Evolutionary conservation across 2,888 invertebrate genomes (phyloP).

Genomic region (Troilus luridus): DNA sequence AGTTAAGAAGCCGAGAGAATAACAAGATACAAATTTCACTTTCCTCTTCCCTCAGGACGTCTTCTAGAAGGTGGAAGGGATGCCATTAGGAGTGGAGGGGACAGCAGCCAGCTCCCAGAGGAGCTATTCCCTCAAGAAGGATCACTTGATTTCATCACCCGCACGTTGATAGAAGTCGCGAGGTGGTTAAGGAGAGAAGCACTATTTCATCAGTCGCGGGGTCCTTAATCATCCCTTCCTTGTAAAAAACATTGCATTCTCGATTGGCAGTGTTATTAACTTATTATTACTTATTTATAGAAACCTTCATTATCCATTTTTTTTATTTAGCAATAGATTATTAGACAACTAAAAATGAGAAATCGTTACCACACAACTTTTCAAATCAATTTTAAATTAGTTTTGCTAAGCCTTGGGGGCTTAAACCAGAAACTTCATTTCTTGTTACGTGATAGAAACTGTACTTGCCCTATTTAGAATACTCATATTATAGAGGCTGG

Average conservation of each 20-base stretch:
- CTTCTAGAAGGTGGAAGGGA: neutral
- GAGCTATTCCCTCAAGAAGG: neutral
- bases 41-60: neutral
- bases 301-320: too few relatives aligned
- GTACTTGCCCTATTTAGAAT: too few relatives aligned
- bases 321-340: too few relatives aligned
- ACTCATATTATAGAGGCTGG: too few relatives aligned
- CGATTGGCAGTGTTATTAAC: neutral
- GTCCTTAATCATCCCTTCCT: neutral
- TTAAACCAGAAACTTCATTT: too few relatives aligned
- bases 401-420: too few relatives aligned
- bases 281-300: too few relatives aligned
- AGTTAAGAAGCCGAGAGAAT: neutral
- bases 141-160: neutral
- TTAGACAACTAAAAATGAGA: too few relatives aligned
- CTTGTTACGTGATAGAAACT: too few relatives aligned
- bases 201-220: neutral
- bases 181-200: neutral
- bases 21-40: neutral
- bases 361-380: too few relatives aligned
- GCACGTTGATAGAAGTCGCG: neutral
- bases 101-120: neutral
- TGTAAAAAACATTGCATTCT: neutral
- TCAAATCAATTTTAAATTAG: too few relatives aligned
- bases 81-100: neutral